phyloP scores from a whole-genome alignment of 2,797 vertebrate species.

The Mormyrus proboscirostris region DNA sequence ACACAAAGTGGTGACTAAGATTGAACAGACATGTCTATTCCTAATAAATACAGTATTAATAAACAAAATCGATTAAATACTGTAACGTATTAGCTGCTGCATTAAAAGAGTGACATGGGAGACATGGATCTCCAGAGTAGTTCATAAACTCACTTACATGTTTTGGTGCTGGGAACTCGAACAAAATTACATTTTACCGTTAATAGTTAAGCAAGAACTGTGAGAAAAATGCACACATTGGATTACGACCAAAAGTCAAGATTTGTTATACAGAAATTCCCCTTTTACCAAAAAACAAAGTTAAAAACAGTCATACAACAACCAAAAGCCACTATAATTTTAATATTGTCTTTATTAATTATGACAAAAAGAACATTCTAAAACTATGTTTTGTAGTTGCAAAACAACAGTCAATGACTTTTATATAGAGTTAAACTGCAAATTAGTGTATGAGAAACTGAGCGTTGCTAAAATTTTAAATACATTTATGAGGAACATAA shows the following conservation, averaged over 20 bases:
- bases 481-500: conserved; percentile 13
- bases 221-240: conserved; percentile 28
- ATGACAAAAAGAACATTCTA: conserved; percentile 1
- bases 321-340: neutral
- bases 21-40: neutral
- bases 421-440: neutral
- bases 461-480: neutral
- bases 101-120: conserved; percentile 26
- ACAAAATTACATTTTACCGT: conserved; percentile 22
- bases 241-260: conserved; percentile 28
- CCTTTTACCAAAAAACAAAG: neutral
- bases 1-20: neutral
- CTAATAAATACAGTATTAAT: neutral
- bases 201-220: conserved; percentile 18
- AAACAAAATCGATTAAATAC: conserved; percentile 40
- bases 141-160: neutral
- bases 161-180: conserved; percentile 1
- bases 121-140: conserved; percentile 25
- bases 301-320: neutral
- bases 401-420: neutral
- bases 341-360: conserved; percentile 7
- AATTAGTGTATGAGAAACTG: conserved; percentile 9
- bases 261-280: conserved; percentile 8
- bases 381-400: neutral
- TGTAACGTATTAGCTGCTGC: conserved; percentile 24